Conservation (phyloP, 2,797 vertebrate species). For the Notamacropus eugenii region DNA sequence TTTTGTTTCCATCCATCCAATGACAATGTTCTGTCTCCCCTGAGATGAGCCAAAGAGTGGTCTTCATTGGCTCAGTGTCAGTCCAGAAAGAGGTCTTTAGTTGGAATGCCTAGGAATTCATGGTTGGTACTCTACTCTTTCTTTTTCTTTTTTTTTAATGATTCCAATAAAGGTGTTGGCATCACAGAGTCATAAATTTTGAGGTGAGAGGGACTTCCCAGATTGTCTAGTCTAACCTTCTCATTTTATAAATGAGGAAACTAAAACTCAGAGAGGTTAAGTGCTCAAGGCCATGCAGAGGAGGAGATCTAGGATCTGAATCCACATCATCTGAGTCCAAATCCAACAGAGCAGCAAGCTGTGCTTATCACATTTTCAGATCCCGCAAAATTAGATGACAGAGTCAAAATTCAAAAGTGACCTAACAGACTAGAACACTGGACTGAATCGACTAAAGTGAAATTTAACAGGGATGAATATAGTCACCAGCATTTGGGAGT, state of each 20-base stretch:
- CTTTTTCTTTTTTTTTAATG: background rate
- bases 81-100: background rate
- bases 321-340: background rate
- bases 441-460: background rate
- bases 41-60: background rate
- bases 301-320: background rate
- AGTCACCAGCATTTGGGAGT: background rate
- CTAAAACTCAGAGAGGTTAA: background rate
- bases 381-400: background rate
- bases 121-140: background rate
- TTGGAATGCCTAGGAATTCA: background rate
- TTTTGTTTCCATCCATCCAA: background rate
- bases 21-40: background rate
- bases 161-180: background rate
- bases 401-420: background rate
- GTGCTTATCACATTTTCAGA: background rate
- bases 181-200: background rate
- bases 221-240: background rate
- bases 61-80: background rate
- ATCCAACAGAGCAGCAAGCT: background rate
- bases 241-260: background rate
- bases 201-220: background rate
- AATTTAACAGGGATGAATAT: background rate
- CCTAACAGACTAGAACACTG: background rate
- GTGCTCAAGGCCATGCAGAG: background rate